Conservation (phyloP, 23 tunicate species). For the Halocynthia aurantium region DNA sequence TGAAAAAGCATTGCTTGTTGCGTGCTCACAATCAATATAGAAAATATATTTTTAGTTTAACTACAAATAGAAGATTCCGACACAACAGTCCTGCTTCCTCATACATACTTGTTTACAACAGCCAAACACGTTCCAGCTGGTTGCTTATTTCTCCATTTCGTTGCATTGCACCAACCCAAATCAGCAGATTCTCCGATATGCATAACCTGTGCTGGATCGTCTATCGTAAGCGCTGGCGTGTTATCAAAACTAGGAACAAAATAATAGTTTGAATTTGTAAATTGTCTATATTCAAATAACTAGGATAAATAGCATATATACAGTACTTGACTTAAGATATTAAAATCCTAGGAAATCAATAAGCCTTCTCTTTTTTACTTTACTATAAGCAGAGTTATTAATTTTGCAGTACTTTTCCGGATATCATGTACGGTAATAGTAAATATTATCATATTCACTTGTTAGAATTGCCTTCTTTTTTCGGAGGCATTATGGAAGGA, state of each 20-base stretch:
- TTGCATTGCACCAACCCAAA: slow-evolving; percentile 91
- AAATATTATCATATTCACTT: background rate
- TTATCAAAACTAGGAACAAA: background rate
- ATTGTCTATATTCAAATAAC: background rate
- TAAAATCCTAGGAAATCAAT: background rate
- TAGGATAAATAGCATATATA: background rate
- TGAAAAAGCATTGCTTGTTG: background rate
- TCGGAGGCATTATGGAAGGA: slow-evolving; percentile 93
- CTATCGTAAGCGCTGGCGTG: slow-evolving; percentile 84
- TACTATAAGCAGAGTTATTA: background rate
- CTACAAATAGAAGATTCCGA: no score
- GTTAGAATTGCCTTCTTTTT: slow-evolving; percentile 30
- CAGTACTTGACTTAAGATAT: slow-evolving; percentile 18
- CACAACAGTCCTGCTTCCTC: background rate
- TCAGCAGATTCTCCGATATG: slow-evolving; percentile 74
- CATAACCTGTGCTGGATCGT: slow-evolving; percentile 63
- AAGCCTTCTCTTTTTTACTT: background rate
- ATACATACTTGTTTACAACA: slow-evolving; percentile 60
- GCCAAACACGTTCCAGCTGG: slow-evolving; percentile 82
- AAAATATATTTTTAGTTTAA: no score
- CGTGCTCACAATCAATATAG: no score
- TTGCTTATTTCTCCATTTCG: slow-evolving; percentile 68
- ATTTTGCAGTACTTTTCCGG: background rate
- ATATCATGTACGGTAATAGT: background rate
- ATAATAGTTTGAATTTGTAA: background rate